These are phyloP conservation scores for Lepeophtheirus nordmannii DNA, from an alignment of 2,888 invertebrate genomes.

Conservation along the genomic window DNA sequence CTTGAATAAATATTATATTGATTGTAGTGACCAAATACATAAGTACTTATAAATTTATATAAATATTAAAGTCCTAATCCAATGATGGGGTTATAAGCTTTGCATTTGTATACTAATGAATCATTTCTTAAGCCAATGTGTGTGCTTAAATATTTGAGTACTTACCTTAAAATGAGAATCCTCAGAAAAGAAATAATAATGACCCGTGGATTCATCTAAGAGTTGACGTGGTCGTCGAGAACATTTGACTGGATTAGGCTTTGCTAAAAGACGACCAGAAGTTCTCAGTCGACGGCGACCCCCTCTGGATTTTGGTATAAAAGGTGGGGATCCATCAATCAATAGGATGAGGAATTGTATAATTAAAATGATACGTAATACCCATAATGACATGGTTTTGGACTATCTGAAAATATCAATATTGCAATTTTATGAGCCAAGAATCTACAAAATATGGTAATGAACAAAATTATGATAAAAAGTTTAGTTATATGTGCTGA, in stretches of 20 bases:
- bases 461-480: no score
- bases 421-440: neutral
- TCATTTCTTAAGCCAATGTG: no score
- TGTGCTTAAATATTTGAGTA: no score
- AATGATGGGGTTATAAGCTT: no score
- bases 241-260: constrained; percentile 19
- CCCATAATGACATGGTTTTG: constrained; percentile 1
- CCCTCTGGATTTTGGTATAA: neutral
- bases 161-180: constrained; percentile 19
- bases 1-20: no score
- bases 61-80: no score
- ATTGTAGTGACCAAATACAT: no score
- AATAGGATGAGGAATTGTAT: neutral
- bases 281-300: neutral
- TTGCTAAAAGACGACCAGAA: constrained; percentile 13
- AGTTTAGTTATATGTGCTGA: no score
- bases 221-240: constrained; percentile 19
- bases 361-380: neutral
- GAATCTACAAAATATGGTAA: no score
- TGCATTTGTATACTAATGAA: no score
- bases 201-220: constrained; percentile 1
- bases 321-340: neutral
- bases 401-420: neutral
- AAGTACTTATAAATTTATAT: no score
- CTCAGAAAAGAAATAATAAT: constrained; percentile 20